A percentile compares a stretch with the other conserved stretches of the same genome.
These are phyloP conservation scores for Sebastes iracundus DNA, from an alignment of 2,797 vertebrate genomes.

Conservation along the genomic window DNA sequence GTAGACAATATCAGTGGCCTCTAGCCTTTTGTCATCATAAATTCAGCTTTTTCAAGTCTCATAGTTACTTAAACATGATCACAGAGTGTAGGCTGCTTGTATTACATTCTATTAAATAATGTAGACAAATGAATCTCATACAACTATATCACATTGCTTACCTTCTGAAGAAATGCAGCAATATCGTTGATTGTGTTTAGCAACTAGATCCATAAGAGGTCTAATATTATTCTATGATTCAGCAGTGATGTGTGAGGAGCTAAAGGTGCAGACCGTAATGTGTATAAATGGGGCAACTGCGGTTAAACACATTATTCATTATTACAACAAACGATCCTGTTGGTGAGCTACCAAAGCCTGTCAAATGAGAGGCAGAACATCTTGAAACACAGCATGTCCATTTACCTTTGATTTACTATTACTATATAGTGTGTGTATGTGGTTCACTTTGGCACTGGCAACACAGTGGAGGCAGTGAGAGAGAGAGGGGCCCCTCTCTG, in stretches of 20 bases:
- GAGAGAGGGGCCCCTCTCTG: slow-evolving; percentile 36
- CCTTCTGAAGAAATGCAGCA: background rate
- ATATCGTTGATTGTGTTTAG: background rate
- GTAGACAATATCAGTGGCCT: background rate
- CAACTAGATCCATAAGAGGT: background rate
- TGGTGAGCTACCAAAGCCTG: background rate
- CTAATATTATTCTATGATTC: background rate
- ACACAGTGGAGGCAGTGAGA: slow-evolving; percentile 11
- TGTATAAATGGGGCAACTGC: background rate
- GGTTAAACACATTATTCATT: slow-evolving; percentile 1
- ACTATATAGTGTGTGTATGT: background rate
- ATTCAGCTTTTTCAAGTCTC: background rate
- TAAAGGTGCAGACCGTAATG: background rate
- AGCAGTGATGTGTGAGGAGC: background rate
- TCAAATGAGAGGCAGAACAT: background rate
- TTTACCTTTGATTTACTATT: slow-evolving; percentile 19
- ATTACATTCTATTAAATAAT: background rate
- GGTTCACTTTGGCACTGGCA: slow-evolving; percentile 23
- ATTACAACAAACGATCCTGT: background rate
- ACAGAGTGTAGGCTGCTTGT: background rate
- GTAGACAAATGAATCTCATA: background rate
- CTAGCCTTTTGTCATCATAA: background rate
- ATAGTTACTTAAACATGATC: background rate
- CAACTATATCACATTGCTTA: background rate
- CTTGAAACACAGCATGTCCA: background rate